Percentiles rank a stretch among this genome's conserved stretches.
These are phyloP conservation scores for Chrysaora quinquecirrha DNA, from an alignment of 30 jellyfish, hydroid and myxozoan species.

Conservation along the genomic window DNA sequence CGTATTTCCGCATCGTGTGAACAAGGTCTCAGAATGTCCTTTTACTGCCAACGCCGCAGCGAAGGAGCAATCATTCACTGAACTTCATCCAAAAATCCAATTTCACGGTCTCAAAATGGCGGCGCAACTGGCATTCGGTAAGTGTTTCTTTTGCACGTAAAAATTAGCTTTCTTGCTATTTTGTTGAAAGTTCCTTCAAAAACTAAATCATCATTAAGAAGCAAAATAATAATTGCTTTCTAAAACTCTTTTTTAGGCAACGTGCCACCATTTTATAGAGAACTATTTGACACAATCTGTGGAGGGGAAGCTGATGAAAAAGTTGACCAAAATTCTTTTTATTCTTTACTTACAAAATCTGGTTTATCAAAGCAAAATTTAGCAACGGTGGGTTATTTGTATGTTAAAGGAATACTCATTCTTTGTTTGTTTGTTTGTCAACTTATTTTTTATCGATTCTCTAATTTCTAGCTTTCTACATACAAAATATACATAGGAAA, in stretches of 20 bases:
- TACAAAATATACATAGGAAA: no score
- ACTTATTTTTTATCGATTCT: no score
- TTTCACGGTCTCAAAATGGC: conserved; percentile 74
- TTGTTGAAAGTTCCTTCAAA: no score
- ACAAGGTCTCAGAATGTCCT: no score
- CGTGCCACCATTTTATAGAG: conserved; percentile 81
- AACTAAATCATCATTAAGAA: not conserved
- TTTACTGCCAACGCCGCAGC: no score
- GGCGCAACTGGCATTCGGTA: conserved; percentile 78
- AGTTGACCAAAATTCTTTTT: conserved; percentile 40
- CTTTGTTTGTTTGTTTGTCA: no score
- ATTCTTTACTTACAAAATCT: conserved; percentile 52
- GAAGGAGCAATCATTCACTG: no score
- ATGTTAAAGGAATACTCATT: no score
- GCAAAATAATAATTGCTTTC: not conserved
- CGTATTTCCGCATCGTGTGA: no score
- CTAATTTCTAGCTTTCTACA: no score
- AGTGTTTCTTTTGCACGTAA: conserved; percentile 1
- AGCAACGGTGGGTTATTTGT: conserved; percentile 58
- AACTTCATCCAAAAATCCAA: no score
- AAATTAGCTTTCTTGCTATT: no score
- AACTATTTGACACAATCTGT: conserved; percentile 58
- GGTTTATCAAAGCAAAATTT: conserved; percentile 56
- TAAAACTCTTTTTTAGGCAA: conserved; percentile 42
- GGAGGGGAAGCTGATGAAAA: conserved; percentile 67